A percentile compares a stretch with the other conserved stretches of the same genome.
phyloP scores from a whole-genome alignment of 2,113 vertebrate species.

The Montifringilla adamsi region DNA sequence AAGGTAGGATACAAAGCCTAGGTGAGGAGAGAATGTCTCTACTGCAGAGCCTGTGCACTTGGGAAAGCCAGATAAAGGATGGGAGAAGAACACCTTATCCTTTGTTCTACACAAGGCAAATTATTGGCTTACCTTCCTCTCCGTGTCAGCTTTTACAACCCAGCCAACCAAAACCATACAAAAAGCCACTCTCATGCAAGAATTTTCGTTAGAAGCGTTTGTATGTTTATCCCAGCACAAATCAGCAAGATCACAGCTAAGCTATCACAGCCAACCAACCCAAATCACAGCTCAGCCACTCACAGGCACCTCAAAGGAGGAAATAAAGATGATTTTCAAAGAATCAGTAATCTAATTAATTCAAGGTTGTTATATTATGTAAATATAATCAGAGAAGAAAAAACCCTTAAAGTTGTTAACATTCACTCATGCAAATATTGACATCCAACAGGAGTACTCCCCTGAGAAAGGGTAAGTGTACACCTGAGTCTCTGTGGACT shows the following conservation, averaged over 20 bases:
- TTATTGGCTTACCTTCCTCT: background rate
- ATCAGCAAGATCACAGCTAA: background rate
- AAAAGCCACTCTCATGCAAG: background rate
- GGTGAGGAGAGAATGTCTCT: background rate
- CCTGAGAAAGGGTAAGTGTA: background rate
- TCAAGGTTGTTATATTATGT: background rate
- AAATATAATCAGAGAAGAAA: background rate
- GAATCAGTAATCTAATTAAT: background rate
- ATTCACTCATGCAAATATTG: conserved; percentile 12
- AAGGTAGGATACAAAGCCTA: background rate
- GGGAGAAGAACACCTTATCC: conserved; percentile 4
- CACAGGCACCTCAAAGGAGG: background rate
- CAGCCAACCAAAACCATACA: background rate
- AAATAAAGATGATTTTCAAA: background rate
- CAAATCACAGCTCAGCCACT: background rate
- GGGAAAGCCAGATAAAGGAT: background rate
- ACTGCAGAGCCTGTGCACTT: background rate
- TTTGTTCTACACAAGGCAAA: background rate
- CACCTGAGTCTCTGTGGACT: background rate
- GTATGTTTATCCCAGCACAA: background rate
- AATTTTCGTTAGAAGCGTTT: background rate
- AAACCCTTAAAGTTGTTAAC: background rate
- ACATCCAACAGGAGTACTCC: background rate
- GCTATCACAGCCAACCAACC: background rate
- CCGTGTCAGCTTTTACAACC: background rate